Evolutionary conservation across 2,797 vertebrate species (phyloP), one percentile per base, ranked within the genome.

Genomic region (Crenuchus spilurus): DNA sequence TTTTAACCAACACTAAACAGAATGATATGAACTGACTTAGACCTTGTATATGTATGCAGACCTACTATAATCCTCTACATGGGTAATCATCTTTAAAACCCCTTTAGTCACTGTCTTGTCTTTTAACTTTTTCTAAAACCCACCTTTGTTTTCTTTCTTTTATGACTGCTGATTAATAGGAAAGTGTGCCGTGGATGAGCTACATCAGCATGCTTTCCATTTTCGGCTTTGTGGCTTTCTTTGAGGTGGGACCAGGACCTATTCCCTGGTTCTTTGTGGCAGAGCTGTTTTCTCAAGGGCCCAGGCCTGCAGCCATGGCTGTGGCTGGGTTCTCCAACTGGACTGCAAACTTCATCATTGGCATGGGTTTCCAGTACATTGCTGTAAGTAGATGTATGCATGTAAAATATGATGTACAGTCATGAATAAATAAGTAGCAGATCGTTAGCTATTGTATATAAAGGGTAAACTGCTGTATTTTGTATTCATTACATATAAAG

Each of bases 221-320:
- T 80, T 96, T 95, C 33, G 94, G 95, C 46, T 97, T 97, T 7
- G 96, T 97, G 80, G 96, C 93, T 0, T 96, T 97, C 89, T 97
- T 97, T 57, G 95, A 97, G 79, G 85, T 97, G 1, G 96, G 96
- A 1, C 96, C 96, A 0, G 96, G 96, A 30, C 96, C 96, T 37
- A 97, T 97, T 61, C 96, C 95, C 2, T 97, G 96, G 96, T 97
- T 97, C 87, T 95, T 96, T 3, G 95, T 96, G 51, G 95, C 96
- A 0, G 96, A 97, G 84, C 88, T 97, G 3, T 97, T 97, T 87
- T 95, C 95, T 75, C 96, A 97, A 80, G 96, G 95, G 4, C 95
- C 96, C 0, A 92, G 96, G 39, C 96, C 96, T 0, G 94, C 94
- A 0, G 96, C 96, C 24, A 94, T 97, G 94, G 93, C 96, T 0